Evolutionary conservation across 1,140 invertebrate species (phyloP), one percentile per base, ranked within the genome.

Genomic region (Cotesia glomerata): DNA sequence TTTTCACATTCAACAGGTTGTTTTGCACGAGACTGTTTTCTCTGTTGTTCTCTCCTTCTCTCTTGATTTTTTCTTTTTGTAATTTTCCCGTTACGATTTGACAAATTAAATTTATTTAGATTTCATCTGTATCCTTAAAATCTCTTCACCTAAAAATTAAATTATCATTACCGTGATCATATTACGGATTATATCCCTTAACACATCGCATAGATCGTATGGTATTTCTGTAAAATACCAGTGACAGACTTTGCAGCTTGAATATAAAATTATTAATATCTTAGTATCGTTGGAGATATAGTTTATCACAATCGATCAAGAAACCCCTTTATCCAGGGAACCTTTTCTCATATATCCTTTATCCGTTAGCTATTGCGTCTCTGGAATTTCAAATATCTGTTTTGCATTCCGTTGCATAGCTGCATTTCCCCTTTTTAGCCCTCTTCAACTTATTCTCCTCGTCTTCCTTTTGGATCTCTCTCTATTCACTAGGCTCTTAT

Each of bases 381-480:
- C 68, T 74, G 79, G 81, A 83, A 84, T 83, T 80, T 78, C 80
- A 82, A 83, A 78, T 80, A 78, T 78, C 82, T 81, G 74, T 68
- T 84, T 83, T 80, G 80, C 81, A 81, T 82, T 78, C 79, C 74
- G 62, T 18, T 67, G 65, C 65, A 67, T n/a, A 11, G 51, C 26
- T 18, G 49, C 26, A 32, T 32, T 52, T 35, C 14, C 13, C 45
- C 32, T 39, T 36, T 14, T 56, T 56, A 14, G 13, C 34, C 8
- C 34, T 32, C 36, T 49, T 18, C 26, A 18, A 49, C n/a, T 52
- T 18, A 49, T 52, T 39, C 51, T 18, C 39, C 39, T 45, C 11
- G 39, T 45, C 39, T 45, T 45, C 11, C 39, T 45, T 11, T 45
- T 2, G 39, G 8, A 9, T 45, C 39, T 45, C 39, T 45, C 32